These are phyloP conservation scores for Tachycineta bicolor DNA, from an alignment of 2,113 vertebrate genomes.

Conservation along the genomic window DNA sequence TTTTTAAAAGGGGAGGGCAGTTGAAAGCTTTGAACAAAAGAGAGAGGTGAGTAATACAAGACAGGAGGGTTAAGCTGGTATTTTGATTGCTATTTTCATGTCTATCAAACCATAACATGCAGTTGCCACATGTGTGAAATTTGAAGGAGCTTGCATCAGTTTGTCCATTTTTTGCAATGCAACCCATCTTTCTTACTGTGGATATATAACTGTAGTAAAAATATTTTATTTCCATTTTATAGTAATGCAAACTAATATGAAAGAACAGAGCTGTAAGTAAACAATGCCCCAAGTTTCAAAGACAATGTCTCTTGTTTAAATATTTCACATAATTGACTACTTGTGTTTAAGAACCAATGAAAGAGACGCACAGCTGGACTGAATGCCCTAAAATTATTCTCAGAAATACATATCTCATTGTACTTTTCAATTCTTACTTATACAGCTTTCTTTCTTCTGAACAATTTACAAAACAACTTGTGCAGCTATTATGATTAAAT, in stretches of 20 bases:
- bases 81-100: neutral
- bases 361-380: constrained; percentile 26
- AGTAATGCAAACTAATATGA: constrained; percentile 20
- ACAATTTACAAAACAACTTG: constrained; percentile 49
- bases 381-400: constrained; percentile 43
- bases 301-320: constrained; percentile 51
- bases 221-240: neutral
- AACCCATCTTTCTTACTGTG: neutral
- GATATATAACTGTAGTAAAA: neutral
- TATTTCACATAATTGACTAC: constrained; percentile 42
- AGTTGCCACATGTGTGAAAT: neutral
- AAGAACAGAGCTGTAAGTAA: constrained; percentile 24
- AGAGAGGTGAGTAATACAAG: neutral
- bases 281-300: constrained; percentile 5
- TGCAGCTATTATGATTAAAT: neutral
- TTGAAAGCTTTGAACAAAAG: constrained; percentile 10
- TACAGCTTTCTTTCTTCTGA: constrained; percentile 16
- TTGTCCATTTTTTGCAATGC: neutral
- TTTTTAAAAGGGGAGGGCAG: neutral
- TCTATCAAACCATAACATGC: constrained; percentile 7
- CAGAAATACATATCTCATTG: constrained; percentile 34
- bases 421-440: constrained; percentile 41
- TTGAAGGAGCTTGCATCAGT: neutral
- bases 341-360: constrained; percentile 31
- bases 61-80: neutral